These are phyloP conservation scores for Eupithecia inturbata DNA, from an alignment of 2,888 invertebrate genomes.

Conservation along the genomic window DNA sequence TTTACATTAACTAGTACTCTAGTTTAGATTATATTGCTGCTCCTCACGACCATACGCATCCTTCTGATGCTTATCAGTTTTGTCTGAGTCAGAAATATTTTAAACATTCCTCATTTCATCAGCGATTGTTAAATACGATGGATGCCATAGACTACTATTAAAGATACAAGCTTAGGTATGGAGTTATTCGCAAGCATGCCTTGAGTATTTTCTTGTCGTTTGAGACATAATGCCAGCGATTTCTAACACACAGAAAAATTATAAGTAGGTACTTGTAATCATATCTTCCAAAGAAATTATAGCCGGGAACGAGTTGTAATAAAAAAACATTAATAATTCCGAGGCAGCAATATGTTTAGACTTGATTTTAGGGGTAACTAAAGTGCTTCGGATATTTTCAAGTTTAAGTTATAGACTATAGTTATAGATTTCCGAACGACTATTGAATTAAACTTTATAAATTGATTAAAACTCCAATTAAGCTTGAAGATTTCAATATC, in stretches of 20 bases:
- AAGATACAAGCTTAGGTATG: background rate
- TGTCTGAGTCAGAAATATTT: slow-evolving; percentile 8
- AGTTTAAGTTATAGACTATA: background rate
- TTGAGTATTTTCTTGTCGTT: background rate
- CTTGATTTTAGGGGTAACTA: no score
- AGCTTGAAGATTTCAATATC: slow-evolving; percentile 20
- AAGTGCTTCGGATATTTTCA: background rate
- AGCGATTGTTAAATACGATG: slow-evolving; percentile 7
- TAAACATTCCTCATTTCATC: background rate
- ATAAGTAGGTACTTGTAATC: no score
- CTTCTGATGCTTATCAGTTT: slow-evolving; percentile 5
- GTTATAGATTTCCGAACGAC: background rate
- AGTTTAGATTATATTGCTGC: background rate
- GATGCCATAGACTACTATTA: background rate
- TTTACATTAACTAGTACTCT: background rate
- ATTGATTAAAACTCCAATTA: slow-evolving; percentile 19
- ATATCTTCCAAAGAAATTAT: no score
- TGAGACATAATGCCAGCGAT: background rate
- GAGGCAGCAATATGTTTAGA: no score
- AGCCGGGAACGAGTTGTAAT: no score
- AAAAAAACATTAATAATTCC: no score
- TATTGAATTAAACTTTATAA: slow-evolving; percentile 2
- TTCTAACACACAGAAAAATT: no score
- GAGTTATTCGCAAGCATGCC: slow-evolving; percentile 3
- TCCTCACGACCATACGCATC: background rate